Conservation (phyloP, 2,888 invertebrate genomes). For the Noctua comes region DNA sequence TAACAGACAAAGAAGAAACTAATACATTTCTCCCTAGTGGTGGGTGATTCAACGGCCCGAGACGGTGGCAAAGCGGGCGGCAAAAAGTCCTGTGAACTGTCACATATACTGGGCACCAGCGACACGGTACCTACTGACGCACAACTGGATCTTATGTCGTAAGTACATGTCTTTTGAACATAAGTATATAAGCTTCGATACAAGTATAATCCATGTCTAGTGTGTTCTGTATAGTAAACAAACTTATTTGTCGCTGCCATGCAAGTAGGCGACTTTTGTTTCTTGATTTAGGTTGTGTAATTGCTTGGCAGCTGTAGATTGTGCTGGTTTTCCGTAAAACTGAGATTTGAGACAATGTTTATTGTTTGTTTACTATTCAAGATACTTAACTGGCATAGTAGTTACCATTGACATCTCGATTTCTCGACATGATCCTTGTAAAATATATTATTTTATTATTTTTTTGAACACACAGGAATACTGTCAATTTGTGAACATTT, state of each 20-base stretch:
- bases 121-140: slow-evolving; percentile 94
- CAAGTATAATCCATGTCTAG: slow-evolving; percentile 12
- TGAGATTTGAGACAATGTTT: background rate
- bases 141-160: slow-evolving; percentile 93
- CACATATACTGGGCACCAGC: slow-evolving; percentile 97
- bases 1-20: too few relatives aligned
- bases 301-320: background rate
- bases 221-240: slow-evolving; percentile 37
- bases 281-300: background rate
- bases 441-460: background rate
- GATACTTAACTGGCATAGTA: slow-evolving; percentile 37
- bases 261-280: background rate
- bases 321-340: background rate
- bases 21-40: slow-evolving; percentile 83
- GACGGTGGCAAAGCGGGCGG: slow-evolving; percentile 91
- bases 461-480: background rate
- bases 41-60: slow-evolving; percentile 95
- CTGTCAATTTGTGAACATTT: background rate
- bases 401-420: slow-evolving; percentile 40
- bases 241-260: background rate
- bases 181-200: background rate
- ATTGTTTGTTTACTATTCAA: slow-evolving; percentile 34
- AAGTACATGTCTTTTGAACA: slow-evolving; percentile 70
- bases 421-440: slow-evolving; percentile 60
- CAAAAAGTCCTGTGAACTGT: slow-evolving; percentile 94